Conservation (phyloP, 2,797 vertebrate genomes). For the Sebastes elongatus region DNA sequence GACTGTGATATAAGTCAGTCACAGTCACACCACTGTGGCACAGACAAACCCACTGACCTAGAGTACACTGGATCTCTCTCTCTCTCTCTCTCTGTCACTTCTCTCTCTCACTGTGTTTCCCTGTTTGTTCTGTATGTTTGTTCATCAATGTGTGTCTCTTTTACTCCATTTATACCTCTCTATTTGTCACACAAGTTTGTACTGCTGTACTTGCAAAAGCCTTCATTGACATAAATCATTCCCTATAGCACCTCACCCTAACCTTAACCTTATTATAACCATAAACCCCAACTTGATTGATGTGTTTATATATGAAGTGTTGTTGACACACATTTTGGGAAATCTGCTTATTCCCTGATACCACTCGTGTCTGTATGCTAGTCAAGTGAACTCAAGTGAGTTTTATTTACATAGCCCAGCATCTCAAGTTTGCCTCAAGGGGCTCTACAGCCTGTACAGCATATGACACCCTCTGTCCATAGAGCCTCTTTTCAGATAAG, state of each 20-base stretch:
- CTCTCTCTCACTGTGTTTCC: not conserved
- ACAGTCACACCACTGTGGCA: constrained; percentile 13
- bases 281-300: not conserved
- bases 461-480: not conserved
- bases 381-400: not conserved
- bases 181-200: constrained; percentile 2
- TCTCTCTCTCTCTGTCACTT: not conserved
- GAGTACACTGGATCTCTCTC: not conserved
- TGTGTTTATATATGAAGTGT: not conserved
- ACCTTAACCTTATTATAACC: not conserved
- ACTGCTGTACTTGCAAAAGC: not conserved
- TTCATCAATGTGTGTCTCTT: not conserved
- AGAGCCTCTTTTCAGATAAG: not conserved
- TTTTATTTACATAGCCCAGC: not conserved
- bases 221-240: not conserved
- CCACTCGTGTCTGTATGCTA: not conserved
- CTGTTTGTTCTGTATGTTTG: not conserved
- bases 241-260: not conserved
- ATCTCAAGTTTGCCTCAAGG: not conserved
- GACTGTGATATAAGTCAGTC: not conserved
- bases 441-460: not conserved
- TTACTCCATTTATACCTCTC: not conserved
- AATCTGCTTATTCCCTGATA: not conserved
- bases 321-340: not conserved
- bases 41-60: constrained; percentile 18